phyloP scores from a whole-genome alignment of 2,797 vertebrate genomes.

The Remorina albescens region DNA sequence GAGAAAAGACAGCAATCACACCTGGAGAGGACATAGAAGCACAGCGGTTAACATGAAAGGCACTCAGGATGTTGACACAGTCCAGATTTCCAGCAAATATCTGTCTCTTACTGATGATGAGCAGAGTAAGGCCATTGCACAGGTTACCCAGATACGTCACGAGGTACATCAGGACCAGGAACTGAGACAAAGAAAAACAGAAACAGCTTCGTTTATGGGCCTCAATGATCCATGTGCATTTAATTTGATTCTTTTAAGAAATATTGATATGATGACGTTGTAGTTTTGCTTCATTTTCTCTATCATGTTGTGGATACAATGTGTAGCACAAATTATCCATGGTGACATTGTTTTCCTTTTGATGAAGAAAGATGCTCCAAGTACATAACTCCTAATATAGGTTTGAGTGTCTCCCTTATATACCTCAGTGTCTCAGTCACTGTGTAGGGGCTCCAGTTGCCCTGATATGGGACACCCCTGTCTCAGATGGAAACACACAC shows the following conservation, averaged over 20 bases:
- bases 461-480: slow-evolving; percentile 76
- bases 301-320: not conserved
- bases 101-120: slow-evolving; percentile 87
- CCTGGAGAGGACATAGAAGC: slow-evolving; percentile 76
- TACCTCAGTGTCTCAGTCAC: slow-evolving; percentile 39
- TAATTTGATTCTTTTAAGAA: slow-evolving; percentile 1
- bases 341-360: not conserved
- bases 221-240: slow-evolving; percentile 20
- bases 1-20: slow-evolving; percentile 90
- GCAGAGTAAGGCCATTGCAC: slow-evolving; percentile 92
- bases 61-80: not conserved
- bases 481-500: slow-evolving; percentile 61
- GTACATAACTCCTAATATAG: slow-evolving; percentile 33
- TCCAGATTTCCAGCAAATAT: not conserved
- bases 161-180: slow-evolving; percentile 91
- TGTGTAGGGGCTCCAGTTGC: slow-evolving; percentile 36
- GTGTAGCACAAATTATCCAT: not conserved
- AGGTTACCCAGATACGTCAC: slow-evolving; percentile 91
- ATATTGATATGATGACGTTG: not conserved
- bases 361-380: slow-evolving; percentile 2
- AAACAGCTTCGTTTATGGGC: slow-evolving; percentile 16
- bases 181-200: slow-evolving; percentile 74
- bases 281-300: not conserved
- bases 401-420: slow-evolving; percentile 55
- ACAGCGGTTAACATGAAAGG: not conserved